These are phyloP conservation scores for Spicauda simplicius DNA, from an alignment of 2,888 invertebrate species.

Conservation along the genomic window DNA sequence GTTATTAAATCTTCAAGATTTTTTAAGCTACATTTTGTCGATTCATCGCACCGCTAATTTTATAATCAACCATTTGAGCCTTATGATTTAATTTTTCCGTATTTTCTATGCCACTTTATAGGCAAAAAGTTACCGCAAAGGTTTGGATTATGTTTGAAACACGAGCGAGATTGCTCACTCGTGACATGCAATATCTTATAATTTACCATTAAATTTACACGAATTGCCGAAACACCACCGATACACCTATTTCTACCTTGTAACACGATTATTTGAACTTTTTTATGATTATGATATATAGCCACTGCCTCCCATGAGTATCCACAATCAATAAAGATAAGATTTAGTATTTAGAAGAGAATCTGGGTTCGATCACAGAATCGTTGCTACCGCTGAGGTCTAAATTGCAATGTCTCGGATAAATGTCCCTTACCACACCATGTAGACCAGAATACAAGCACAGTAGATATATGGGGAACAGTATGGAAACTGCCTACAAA, in stretches of 20 bases:
- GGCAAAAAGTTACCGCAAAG: slow-evolving; percentile 6
- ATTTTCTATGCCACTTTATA: slow-evolving; percentile 21
- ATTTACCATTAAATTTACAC: slow-evolving; percentile 1
- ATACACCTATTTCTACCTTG: background rate
- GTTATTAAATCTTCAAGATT: slow-evolving; percentile 4
- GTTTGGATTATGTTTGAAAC: background rate
- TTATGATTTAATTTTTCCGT: slow-evolving; percentile 22
- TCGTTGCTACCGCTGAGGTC: too few species aligned
- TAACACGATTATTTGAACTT: too few species aligned
- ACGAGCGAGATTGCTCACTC: slow-evolving; percentile 3
- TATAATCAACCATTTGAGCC: slow-evolving; percentile 15
- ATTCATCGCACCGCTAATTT: slow-evolving; percentile 5
- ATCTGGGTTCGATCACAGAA: too few species aligned
- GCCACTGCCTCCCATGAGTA: too few species aligned
- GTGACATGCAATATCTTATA: slow-evolving; percentile 2
- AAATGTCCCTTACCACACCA: too few species aligned
- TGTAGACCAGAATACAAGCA: too few species aligned
- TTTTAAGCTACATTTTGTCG: background rate
- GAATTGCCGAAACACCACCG: background rate
- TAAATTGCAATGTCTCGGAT: background rate
- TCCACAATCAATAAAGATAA: too few species aligned
- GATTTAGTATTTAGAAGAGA: too few species aligned
- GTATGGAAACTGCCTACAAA: too few species aligned
- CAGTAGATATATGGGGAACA: too few species aligned
- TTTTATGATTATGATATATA: too few species aligned